Base-by-base conservation (phyloP, 2,888 invertebrate species). In the Frankliniella intonsa region DNA sequence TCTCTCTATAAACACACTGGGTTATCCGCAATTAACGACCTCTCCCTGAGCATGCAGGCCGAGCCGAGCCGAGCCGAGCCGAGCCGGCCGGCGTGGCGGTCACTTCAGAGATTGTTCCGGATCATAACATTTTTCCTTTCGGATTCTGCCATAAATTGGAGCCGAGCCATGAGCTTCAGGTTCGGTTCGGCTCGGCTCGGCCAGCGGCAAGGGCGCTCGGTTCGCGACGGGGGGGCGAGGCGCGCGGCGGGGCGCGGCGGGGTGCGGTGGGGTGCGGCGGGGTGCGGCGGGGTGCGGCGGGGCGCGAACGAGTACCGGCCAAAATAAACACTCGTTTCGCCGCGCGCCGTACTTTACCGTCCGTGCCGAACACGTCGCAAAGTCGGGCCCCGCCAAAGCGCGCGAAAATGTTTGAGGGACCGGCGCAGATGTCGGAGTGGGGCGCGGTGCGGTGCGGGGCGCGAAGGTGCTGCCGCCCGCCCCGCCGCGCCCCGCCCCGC, bases 71-170 rank as follows among this genome's bases (percentile, higher is more conserved):
- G 38, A 38, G 38, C 38, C 38, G 38, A 38, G 38, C 38, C 38
- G 38, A 38, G 38, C 38, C 38, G 38, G 38, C 3, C 38, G 55
- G 14, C 1, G 55, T 8, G 17, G 55, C 69, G 69, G 69, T 22
- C 69, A 76, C 69, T 76, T 76, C 69, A 76, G 69, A 76, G 69
- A 76, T 76, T 76, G 69, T 76, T 76, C 69, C 69, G 69, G 69
- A 76, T 76, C 69, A 76, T 76, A 76, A 76, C 69, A 76, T 76
- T 76, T 76, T 76, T 76, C 69, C 69, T 76, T 25, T 76, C 19
- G 69, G 69, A 76, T 76, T 76, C 69, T 25, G 69, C 69, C 69
- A 76, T 76, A 76, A 76, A 76, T 76, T 76, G 22, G 69, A 3
- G 69, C 62, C 62, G 55, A 55, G 55, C 55, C 17, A 14, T 14